phyloP scores from a whole-genome alignment of 2,113 vertebrate genomes.

The Austrofundulus limnaeus region DNA sequence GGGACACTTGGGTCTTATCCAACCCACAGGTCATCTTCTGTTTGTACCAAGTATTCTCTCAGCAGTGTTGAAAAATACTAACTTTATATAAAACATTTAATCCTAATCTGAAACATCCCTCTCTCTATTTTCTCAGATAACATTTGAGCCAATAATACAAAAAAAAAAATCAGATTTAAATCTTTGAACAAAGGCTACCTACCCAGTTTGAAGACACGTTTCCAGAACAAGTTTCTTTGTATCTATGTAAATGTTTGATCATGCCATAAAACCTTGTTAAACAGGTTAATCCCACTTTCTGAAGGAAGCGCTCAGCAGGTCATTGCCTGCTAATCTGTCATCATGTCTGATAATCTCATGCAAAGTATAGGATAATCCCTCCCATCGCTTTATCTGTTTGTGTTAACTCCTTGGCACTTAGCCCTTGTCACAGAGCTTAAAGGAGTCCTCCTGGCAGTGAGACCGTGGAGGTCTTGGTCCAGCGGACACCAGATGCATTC shows the following conservation, averaged over 20 bases:
- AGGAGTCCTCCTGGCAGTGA: neutral
- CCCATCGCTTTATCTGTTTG: constrained; percentile 40
- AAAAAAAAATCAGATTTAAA: too few relatives aligned
- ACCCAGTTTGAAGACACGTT: too few relatives aligned
- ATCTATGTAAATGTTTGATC: neutral
- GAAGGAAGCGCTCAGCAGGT: constrained; percentile 34
- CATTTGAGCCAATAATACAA: too few relatives aligned
- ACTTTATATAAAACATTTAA: neutral
- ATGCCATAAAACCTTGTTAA: constrained; percentile 35
- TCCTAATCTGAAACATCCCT: neutral
- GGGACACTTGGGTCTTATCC: constrained; percentile 68
- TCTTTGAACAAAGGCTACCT: too few relatives aligned
- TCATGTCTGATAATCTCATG: constrained; percentile 55
- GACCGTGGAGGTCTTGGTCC: neutral
- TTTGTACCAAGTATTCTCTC: neutral
- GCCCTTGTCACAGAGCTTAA: constrained; percentile 9
- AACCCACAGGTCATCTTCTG: constrained; percentile 24
- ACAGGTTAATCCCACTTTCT: constrained; percentile 59
- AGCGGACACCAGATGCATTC: neutral
- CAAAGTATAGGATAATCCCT: constrained; percentile 52
- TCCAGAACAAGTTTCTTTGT: neutral
- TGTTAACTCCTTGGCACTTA: constrained; percentile 34
- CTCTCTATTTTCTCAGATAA: neutral
- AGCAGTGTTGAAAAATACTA: neutral
- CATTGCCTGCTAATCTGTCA: constrained; percentile 61